phyloP scores from a whole-genome alignment of 2,888 invertebrate genomes.

The Drosophila macrospina region DNA sequence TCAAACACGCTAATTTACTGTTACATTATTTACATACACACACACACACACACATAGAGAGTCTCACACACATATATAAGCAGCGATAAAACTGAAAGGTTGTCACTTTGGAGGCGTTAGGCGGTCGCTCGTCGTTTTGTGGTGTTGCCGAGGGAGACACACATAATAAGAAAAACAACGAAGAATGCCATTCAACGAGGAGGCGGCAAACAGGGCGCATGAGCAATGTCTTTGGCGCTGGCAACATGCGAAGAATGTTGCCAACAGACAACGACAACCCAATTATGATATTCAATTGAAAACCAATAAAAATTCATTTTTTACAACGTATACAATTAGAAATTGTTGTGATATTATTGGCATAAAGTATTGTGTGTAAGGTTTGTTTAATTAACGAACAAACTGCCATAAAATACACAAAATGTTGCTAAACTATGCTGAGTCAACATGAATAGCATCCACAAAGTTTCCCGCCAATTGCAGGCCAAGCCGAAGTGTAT shows the following conservation, averaged over 20 bases:
- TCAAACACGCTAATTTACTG: slow-evolving; percentile 81
- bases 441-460: slow-evolving; percentile 60
- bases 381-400: not conserved
- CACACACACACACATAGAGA: slow-evolving; percentile 25
- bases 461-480: slow-evolving; percentile 83
- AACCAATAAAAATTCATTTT: slow-evolving; percentile 4
- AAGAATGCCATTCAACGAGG: slow-evolving; percentile 55
- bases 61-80: slow-evolving; percentile 20
- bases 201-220: slow-evolving; percentile 69
- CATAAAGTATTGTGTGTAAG: not conserved
- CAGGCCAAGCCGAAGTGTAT: slow-evolving; percentile 75
- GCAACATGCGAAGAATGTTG: slow-evolving; percentile 73
- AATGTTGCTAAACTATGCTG: slow-evolving; percentile 48
- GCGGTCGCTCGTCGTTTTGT: slow-evolving; percentile 61
- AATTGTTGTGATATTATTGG: not conserved
- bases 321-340: not conserved
- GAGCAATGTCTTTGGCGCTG: slow-evolving; percentile 62
- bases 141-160: slow-evolving; percentile 33
- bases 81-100: slow-evolving; percentile 78
- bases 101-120: slow-evolving; percentile 78
- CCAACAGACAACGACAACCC: slow-evolving; percentile 1
- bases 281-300: not conserved
- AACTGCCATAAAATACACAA: slow-evolving; percentile 15
- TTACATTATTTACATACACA: slow-evolving; percentile 79
- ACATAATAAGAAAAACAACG: slow-evolving; percentile 65